Evolutionary conservation across 2,797 vertebrate species (phyloP).

Genomic region (Rhinichthys osculus): DNA sequence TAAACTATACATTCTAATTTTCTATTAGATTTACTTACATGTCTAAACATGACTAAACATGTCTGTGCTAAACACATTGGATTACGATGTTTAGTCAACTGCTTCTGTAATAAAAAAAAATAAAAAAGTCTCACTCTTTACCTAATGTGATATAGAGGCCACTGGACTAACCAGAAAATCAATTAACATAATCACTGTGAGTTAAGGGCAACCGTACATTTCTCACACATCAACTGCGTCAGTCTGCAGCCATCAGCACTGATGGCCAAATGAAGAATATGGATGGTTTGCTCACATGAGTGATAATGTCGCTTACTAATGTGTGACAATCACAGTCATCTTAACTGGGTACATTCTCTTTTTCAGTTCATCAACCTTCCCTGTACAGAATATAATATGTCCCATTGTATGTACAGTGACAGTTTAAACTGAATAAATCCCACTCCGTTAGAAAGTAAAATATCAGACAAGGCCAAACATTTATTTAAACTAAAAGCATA

Average conservation of each 20-base stretch:
- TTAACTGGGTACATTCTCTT: neutral
- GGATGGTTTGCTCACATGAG: neutral
- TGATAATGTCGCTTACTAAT: neutral
- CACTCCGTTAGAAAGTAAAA: neutral
- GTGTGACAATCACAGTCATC: conserved; percentile 3
- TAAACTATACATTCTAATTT: neutral
- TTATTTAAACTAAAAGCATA: neutral
- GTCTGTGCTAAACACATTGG: neutral
- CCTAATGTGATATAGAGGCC: neutral
- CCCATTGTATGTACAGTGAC: neutral
- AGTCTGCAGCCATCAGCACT: conserved; percentile 29
- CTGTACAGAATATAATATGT: neutral
- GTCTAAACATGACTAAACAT: too few species aligned
- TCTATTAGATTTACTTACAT: neutral
- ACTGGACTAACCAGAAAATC: conserved; percentile 31
- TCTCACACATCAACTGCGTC: neutral
- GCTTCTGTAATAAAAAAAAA: conserved; percentile 8
- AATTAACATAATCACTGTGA: conserved; percentile 25
- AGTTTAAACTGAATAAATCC: neutral
- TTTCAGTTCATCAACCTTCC: neutral
- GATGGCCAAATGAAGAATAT: conserved; percentile 16
- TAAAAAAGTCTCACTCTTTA: conserved; percentile 22
- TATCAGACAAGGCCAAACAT: neutral
- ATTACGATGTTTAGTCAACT: conserved; percentile 8
- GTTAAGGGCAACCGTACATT: neutral